Evolutionary conservation across 2,113 vertebrate species (phyloP).

Genomic region (Phoxinus phoxinus): DNA sequence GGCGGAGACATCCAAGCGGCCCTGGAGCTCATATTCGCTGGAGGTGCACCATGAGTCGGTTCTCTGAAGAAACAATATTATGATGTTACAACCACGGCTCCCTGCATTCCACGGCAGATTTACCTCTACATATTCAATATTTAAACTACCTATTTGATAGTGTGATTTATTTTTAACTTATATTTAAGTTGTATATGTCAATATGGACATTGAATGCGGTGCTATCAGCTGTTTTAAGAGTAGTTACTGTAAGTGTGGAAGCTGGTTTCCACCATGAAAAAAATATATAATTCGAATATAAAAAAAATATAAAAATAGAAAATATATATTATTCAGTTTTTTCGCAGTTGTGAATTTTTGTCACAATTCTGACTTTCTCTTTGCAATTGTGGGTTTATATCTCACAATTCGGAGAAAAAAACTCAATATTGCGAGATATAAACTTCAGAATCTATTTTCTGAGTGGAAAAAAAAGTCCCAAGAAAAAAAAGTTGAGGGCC

Average conservation of each 20-base stretch:
- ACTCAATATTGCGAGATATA: no score
- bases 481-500: background rate
- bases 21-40: conserved; percentile 88
- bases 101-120: background rate
- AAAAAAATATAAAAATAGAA: no score
- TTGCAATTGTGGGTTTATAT: no score
- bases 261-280: no score
- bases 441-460: no score
- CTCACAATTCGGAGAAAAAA: no score
- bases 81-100: background rate
- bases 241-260: no score
- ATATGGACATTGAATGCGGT: background rate
- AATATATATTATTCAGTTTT: no score
- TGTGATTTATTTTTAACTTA: background rate
- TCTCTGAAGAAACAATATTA: background rate
- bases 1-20: conserved; percentile 89
- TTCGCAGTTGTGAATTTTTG: no score
- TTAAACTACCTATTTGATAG: background rate
- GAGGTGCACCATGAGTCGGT: conserved; percentile 78
- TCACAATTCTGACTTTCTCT: no score
- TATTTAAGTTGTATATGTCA: background rate
- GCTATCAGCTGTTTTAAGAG: background rate
- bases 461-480: no score
- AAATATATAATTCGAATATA: no score
- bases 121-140: background rate